Percentiles rank a stretch among this genome's conserved stretches.
Conservation (phyloP, 2,797 vertebrate species). For the Labeo calbasu region DNA sequence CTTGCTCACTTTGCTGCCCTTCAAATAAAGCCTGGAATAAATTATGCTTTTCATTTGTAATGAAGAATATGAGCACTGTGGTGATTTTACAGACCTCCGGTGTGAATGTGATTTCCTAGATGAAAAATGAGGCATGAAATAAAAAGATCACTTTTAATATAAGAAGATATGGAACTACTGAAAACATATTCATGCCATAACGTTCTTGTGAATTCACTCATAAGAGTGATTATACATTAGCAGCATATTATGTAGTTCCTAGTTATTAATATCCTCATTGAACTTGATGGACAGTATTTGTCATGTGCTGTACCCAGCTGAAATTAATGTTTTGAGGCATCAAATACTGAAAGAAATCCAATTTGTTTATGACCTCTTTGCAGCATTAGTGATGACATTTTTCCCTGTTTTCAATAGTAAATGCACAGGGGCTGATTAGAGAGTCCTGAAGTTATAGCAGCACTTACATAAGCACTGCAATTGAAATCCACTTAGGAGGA, state of each 20-base stretch:
- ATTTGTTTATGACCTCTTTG: conserved; percentile 38
- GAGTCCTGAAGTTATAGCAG: conserved; percentile 45
- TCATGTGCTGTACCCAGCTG: background rate
- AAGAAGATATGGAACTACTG: background rate
- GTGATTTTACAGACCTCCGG: conserved; percentile 26
- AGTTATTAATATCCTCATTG: background rate
- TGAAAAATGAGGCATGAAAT: conserved; percentile 33
- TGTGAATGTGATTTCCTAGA: conserved; percentile 23
- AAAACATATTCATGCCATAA: background rate
- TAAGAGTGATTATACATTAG: background rate
- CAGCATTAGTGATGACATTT: conserved; percentile 30
- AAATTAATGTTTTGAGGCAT: conserved; percentile 7
- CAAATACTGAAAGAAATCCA: conserved; percentile 19
- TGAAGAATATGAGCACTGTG: conserved; percentile 19
- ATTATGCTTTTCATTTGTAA: conserved; percentile 40
- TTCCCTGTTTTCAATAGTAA: conserved; percentile 41
- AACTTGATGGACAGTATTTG: background rate
- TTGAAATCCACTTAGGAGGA: conserved; percentile 40
- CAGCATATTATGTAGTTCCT: background rate
- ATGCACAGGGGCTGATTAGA: conserved; percentile 47
- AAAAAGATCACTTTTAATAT: conserved; percentile 30
- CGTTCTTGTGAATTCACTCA: background rate
- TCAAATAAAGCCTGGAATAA: conserved; percentile 46
- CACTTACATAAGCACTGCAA: conserved; percentile 18
- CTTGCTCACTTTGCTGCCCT: conserved; percentile 22